A percentile compares a stretch with the other conserved stretches of the same genome.
These are phyloP conservation scores for Allolobophora icterica DNA, from an alignment of 2,888 invertebrate genomes.

Conservation along the genomic window DNA sequence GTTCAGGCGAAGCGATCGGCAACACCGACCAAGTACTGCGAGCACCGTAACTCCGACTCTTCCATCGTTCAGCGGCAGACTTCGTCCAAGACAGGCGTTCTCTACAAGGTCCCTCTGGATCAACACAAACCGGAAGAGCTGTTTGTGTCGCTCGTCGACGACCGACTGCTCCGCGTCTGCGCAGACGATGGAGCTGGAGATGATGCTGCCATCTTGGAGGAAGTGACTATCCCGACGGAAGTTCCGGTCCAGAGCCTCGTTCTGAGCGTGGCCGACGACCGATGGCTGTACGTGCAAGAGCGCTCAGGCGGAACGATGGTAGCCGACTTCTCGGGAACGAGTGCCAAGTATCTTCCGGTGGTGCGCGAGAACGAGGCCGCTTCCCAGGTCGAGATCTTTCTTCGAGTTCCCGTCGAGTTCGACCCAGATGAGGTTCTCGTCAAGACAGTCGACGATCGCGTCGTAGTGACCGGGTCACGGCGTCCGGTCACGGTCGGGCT, in stretches of 20 bases:
- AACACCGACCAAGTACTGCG: neutral
- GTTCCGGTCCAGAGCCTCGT: conserved; percentile 22
- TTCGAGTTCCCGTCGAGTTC: conserved; percentile 15
- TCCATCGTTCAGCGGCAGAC: neutral
- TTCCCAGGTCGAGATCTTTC: neutral
- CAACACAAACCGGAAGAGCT: conserved; percentile 12
- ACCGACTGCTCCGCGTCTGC: neutral
- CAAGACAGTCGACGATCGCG: conserved; percentile 21
- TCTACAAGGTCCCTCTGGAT: conserved; percentile 27
- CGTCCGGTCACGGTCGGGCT: neutral
- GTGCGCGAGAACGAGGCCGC: neutral
- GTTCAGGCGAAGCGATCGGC: neutral
- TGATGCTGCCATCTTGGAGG: neutral
- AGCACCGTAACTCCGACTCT: conserved; percentile 23
- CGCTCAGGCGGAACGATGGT: neutral
- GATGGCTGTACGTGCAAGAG: conserved; percentile 23
- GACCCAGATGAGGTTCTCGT: conserved; percentile 15
- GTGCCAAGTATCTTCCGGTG: conserved; percentile 19
- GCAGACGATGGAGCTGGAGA: neutral
- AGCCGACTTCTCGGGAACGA: neutral
- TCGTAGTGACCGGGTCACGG: conserved; percentile 6
- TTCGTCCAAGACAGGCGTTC: neutral
- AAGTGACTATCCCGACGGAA: conserved; percentile 6
- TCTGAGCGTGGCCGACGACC: neutral
- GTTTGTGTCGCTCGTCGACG: conserved; percentile 13